Evolutionary conservation across 2,113 vertebrate genomes (phyloP).

Genomic region (Saccopteryx leptura): DNA sequence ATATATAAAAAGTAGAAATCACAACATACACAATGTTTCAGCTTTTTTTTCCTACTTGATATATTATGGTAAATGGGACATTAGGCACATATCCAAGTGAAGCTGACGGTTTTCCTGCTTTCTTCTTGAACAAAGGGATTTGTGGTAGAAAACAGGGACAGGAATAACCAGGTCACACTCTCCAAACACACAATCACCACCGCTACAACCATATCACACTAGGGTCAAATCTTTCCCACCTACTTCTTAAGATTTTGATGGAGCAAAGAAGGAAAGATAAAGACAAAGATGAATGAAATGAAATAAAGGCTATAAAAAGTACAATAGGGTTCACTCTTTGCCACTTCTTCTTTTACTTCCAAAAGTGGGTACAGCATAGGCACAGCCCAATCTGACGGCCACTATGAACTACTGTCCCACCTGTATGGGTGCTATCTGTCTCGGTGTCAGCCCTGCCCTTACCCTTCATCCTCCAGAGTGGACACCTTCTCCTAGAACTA

Average conservation of each 20-base stretch:
- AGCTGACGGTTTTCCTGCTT: neutral
- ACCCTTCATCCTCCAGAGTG: neutral
- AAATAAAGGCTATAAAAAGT: neutral
- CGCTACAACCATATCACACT: no score
- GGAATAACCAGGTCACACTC: neutral
- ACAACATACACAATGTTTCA: neutral
- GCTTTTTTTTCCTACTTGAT: conserved; percentile 13
- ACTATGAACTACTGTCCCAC: neutral
- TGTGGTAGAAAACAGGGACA: neutral
- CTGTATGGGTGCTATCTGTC: no score
- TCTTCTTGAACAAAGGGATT: neutral
- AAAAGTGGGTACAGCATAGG: neutral
- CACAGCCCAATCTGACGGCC: neutral
- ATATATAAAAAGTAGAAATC: conserved; percentile 34
- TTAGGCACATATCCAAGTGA: neutral
- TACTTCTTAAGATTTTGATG: neutral
- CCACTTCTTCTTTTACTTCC: conserved; percentile 2
- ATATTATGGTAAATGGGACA: neutral
- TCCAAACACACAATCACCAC: neutral
- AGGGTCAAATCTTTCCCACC: neutral
- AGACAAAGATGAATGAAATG: neutral
- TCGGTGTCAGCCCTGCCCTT: neutral
- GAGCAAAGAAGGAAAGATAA: neutral
- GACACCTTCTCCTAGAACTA: neutral
- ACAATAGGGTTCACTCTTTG: neutral